Conservation (phyloP, 2,113 vertebrate genomes). For the Tauraco erythrolophus region DNA sequence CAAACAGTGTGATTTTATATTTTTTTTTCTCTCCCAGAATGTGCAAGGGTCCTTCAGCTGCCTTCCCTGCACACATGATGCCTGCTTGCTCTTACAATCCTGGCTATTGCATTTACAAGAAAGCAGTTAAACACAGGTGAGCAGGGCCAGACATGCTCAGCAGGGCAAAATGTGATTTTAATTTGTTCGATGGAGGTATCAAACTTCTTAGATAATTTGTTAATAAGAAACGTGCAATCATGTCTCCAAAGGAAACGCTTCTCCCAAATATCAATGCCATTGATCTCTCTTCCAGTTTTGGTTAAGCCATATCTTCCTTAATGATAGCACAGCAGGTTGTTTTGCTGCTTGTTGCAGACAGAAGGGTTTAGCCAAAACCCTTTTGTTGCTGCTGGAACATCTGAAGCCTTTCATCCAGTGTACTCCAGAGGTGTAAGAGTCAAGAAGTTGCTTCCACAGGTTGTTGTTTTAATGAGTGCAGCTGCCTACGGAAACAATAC, state of each 20-base stretch:
- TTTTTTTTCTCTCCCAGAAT: too few relatives aligned
- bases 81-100: background rate
- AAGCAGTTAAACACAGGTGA: background rate
- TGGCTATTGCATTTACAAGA: background rate
- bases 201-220: background rate
- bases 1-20: too few relatives aligned
- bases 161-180: background rate
- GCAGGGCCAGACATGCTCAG: background rate
- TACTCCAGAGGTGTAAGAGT: background rate
- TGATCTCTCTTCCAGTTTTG: background rate
- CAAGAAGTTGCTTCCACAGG: background rate
- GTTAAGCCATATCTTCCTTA: background rate
- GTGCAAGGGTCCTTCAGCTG: background rate
- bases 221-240: background rate
- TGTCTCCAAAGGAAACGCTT: background rate
- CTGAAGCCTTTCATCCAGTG: background rate
- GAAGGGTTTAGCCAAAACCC: background rate
- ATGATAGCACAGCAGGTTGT: background rate
- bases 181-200: background rate
- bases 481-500: accelerated
- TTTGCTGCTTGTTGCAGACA: background rate
- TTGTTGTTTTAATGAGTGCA: background rate
- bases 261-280: background rate
- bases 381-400: background rate
- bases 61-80: background rate